A percentile compares a stretch with the other conserved stretches of the same genome.
Conservation (phyloP, 2,797 vertebrate species). For the Tokudaia tokunoshimensis region DNA sequence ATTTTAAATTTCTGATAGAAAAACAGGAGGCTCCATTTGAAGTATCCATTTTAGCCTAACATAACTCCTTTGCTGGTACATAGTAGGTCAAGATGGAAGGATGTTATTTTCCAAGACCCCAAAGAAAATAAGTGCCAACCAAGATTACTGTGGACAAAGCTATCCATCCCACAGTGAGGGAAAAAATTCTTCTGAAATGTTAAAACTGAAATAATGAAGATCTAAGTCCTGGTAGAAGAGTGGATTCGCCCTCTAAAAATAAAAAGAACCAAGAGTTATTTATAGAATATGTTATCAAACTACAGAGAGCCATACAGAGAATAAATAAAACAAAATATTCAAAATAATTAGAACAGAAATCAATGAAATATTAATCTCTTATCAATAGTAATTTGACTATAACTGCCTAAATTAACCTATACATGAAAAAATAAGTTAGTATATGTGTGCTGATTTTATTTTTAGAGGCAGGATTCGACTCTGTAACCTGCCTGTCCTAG, state of each 20-base stretch:
- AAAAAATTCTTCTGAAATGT: neutral
- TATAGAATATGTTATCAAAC: neutral
- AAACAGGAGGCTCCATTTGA: neutral
- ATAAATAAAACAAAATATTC: neutral
- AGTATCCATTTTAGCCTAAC: neutral
- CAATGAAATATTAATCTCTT: neutral
- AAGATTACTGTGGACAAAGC: neutral
- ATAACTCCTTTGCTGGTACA: neutral
- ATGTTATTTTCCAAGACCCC: neutral
- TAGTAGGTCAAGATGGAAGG: neutral
- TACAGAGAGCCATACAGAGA: neutral
- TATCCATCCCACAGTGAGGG: neutral
- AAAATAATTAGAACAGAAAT: neutral
- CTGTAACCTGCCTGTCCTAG: neutral
- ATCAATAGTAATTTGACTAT: neutral
- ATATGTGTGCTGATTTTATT: neutral
- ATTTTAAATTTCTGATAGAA: neutral
- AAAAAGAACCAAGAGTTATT: neutral
- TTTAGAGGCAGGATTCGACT: neutral
- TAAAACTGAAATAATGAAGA: neutral
- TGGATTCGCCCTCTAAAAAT: neutral
- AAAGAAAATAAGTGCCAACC: neutral
- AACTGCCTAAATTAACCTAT: neutral
- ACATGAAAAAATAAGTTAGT: neutral
- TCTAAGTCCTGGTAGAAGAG: neutral